Base-by-base conservation (phyloP, 2,113 vertebrate genomes). In the Polyodon spathula region DNA sequence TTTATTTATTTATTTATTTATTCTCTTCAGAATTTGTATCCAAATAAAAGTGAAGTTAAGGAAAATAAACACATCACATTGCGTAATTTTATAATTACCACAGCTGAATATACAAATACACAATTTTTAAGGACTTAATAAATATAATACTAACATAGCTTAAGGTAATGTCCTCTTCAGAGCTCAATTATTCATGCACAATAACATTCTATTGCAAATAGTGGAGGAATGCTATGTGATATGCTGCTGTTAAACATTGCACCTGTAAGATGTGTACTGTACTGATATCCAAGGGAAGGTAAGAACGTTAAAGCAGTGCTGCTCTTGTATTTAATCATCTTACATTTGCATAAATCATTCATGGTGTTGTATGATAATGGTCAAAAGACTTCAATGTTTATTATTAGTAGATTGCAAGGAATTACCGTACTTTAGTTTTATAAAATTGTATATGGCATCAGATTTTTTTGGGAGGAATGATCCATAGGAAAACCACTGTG, bases 231-330 rank as follows among this genome's bases (percentile, higher is more conserved):
- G 48, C 15, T 50, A n/a, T 14, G 5, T 11, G 5, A 50, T 50
- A 50, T 50, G 48, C 14, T 50, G 48, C 48, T 50, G 4, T 50
- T 10, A 38, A 55, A 38, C 17, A 55, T 73, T 78, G 70, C 73
- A 76, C 73, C 72, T 81, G 70, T 75, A 75, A 79, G 80, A 77
- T 79, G 73, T 72, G 65, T 69, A 73, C 75, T 76, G 68, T 64
- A 79, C 78, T 80, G 72, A 68, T 82, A 85, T 79, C 64, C 77
- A 79, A 79, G 73, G 71, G 65, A 86, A 88, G 85, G 85, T 84
- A 84, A 86, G 83, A 69, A 68, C 75, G 64, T 73, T 54, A 73
- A 70, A 75, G 68, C 66, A 71, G 66, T 79, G 74, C 71, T 72
- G 68, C 70, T 66, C 81, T 51, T 67, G 65, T 70, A 65, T 69